Conservation (phyloP, 2,888 invertebrate species). For the Hypselothyrea guttata region DNA sequence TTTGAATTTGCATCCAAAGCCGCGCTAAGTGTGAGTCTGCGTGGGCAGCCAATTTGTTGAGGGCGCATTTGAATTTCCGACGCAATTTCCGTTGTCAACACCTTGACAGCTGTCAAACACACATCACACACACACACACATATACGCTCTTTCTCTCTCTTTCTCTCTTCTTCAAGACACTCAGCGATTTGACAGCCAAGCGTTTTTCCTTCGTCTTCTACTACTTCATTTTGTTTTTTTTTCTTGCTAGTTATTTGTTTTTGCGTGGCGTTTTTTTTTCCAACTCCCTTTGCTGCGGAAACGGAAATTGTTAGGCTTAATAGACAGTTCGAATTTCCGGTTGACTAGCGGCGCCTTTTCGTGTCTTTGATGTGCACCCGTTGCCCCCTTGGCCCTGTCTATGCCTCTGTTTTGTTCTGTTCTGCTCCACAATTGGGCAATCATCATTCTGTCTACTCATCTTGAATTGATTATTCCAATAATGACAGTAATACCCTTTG, state of each 20-base stretch:
- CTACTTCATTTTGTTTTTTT: neutral
- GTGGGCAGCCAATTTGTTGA: slow-evolving; percentile 27
- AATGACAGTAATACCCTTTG: neutral
- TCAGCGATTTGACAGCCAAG: slow-evolving; percentile 37
- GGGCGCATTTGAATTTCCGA: slow-evolving; percentile 69
- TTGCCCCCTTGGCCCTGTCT: neutral
- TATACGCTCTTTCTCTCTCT: too few relatives aligned
- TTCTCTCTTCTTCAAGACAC: slow-evolving; percentile 27
- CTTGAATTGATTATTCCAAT: neutral
- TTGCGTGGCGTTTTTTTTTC: slow-evolving; percentile 20
- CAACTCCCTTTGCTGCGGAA: slow-evolving; percentile 52
- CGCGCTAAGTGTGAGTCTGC: neutral
- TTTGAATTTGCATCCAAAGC: neutral
- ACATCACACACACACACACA: slow-evolving; percentile 37
- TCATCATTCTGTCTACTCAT: slow-evolving; percentile 26
- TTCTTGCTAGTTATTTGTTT: slow-evolving; percentile 38
- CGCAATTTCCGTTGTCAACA: slow-evolving; percentile 75
- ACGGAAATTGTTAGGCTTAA: slow-evolving; percentile 78
- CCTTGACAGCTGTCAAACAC: slow-evolving; percentile 74
- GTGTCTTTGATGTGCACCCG: slow-evolving; percentile 54
- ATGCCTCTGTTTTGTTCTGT: neutral
- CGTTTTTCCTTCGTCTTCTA: too few relatives aligned
- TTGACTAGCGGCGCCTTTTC: slow-evolving; percentile 36
- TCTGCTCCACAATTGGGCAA: slow-evolving; percentile 54
- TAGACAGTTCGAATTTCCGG: slow-evolving; percentile 74